Evolutionary conservation across 2,888 invertebrate genomes (phyloP).

Genomic region (Ormyrus nitidulus): DNA sequence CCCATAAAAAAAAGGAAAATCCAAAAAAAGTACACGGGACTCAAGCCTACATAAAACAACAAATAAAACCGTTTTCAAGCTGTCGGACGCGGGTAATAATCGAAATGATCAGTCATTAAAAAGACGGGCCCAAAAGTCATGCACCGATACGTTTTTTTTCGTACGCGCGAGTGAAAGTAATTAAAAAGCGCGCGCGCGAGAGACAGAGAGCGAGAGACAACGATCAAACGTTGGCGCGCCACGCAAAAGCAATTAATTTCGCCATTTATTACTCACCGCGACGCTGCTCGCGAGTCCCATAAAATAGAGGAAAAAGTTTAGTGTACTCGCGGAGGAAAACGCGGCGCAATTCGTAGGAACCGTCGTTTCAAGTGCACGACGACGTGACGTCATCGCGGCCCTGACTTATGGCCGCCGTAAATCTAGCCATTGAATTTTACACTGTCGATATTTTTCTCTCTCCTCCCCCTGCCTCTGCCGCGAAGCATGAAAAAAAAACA

Average conservation of each 20-base stretch:
- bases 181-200: neutral
- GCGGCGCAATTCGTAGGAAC: neutral
- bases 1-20: too few relatives aligned
- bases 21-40: too few relatives aligned
- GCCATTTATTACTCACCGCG: slow-evolving; percentile 61
- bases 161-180: slow-evolving; percentile 5
- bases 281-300: slow-evolving; percentile 7
- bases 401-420: slow-evolving; percentile 69
- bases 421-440: slow-evolving; percentile 70
- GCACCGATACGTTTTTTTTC: neutral
- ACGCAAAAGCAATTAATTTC: slow-evolving; percentile 64
- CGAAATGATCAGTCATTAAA: too few relatives aligned
- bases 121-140: too few relatives aligned
- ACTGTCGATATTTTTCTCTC: slow-evolving; percentile 65
- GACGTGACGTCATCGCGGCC: slow-evolving; percentile 61
- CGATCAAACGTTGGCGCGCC: slow-evolving; percentile 23
- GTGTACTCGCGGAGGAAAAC: neutral
- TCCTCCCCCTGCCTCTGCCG: neutral
- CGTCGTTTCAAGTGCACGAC: slow-evolving; percentile 49
- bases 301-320: slow-evolving; percentile 54
- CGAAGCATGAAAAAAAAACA: too few relatives aligned
- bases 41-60: too few relatives aligned
- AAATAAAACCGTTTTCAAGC: too few relatives aligned
- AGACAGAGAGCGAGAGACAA: neutral
- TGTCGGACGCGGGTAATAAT: too few relatives aligned